These are phyloP conservation scores for Speoplatyrhinus poulsoni DNA, from an alignment of 2,113 vertebrate genomes.

Conservation along the genomic window DNA sequence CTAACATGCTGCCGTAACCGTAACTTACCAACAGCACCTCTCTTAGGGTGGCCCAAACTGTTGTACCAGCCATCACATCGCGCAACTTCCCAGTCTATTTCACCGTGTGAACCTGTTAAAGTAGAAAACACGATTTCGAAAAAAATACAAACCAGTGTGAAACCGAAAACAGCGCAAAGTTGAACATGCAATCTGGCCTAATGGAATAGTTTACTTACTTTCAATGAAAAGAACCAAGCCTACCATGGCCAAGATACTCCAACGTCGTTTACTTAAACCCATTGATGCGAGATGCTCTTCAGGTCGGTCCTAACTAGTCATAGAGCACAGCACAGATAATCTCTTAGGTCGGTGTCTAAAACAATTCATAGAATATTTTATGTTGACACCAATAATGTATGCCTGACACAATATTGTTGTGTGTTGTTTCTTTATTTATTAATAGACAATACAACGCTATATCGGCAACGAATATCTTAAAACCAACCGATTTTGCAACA, in stretches of 20 bases:
- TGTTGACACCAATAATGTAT: background rate
- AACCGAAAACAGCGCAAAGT: no score
- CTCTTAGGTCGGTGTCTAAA: no score
- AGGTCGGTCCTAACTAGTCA: constrained; percentile 31
- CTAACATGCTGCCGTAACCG: background rate
- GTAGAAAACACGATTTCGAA: no score
- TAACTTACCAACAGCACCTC: constrained; percentile 80
- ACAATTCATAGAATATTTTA: background rate
- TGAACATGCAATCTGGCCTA: no score
- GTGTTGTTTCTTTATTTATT: background rate
- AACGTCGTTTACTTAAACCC: constrained; percentile 65
- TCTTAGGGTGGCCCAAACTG: constrained; percentile 83
- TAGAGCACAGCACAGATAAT: constrained; percentile 16
- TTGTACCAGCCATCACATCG: constrained; percentile 98
- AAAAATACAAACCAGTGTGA: no score
- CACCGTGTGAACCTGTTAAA: constrained; percentile 69
- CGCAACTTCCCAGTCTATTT: constrained; percentile 85
- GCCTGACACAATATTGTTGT: background rate
- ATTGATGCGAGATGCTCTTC: constrained; percentile 67
- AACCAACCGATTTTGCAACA: background rate
- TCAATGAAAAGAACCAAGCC: constrained; percentile 44
- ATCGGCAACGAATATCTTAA: background rate
- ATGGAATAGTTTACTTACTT: constrained; percentile 56
- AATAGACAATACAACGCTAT: background rate
- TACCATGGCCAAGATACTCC: constrained; percentile 47